Evolutionary conservation across 30 jellyfish, hydroid and myxozoan genomes (phyloP).

Genomic region (Hydractinia echinata): DNA sequence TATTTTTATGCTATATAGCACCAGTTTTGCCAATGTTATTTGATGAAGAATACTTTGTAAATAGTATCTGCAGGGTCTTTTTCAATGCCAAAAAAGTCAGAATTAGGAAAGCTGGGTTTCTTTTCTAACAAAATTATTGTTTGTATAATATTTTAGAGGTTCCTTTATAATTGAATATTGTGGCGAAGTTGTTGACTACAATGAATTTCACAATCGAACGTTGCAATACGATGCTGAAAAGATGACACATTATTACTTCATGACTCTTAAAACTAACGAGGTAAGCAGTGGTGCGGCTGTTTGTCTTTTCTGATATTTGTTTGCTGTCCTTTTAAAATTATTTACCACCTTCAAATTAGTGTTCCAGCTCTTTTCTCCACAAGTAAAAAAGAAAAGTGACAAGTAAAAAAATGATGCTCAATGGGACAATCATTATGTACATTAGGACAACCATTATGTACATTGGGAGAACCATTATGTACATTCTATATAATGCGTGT

Average conservation of each 20-base stretch:
- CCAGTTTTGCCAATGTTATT: not conserved
- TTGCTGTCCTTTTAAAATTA: no score
- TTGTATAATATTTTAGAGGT: conserved; percentile 56
- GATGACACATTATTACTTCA: conserved; percentile 80
- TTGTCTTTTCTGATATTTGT: no score
- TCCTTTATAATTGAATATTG: conserved; percentile 86
- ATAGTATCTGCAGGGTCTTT: not conserved
- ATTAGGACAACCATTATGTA: no score
- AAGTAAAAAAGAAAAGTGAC: no score
- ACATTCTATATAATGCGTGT: no score
- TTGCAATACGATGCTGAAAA: conserved; percentile 71
- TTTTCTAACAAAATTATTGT: not conserved
- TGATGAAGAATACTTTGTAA: not conserved
- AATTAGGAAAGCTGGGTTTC: not conserved
- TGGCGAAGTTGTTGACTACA: conserved; percentile 93
- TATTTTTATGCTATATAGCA: no score
- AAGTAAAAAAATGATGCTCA: no score
- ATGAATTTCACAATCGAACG: conserved; percentile 82
- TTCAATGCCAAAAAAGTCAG: not conserved
- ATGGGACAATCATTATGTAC: no score
- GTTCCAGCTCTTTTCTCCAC: no score
- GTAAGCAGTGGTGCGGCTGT: conserved; percentile 10
- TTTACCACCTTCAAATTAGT: no score
- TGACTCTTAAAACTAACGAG: conserved; percentile 91
- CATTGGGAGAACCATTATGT: no score